Conservation (phyloP, 2,888 invertebrate species). For the Ennomos quercinarius region DNA sequence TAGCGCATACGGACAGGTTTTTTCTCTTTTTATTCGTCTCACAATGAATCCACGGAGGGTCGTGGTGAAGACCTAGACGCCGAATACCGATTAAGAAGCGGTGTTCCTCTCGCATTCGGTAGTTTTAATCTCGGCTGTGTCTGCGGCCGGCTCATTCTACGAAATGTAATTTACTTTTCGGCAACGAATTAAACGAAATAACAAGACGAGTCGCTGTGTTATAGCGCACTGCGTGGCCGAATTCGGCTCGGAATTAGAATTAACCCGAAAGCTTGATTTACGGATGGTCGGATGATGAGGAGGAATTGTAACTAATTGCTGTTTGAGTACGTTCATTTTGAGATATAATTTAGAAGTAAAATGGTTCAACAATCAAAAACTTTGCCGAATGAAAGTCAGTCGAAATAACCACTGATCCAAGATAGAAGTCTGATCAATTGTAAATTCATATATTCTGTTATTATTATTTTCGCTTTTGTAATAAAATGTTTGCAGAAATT, state of each 20-base stretch:
- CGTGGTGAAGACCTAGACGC: background rate
- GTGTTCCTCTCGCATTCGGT: slow-evolving; percentile 4
- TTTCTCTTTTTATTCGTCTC: too few species aligned
- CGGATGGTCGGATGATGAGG: background rate
- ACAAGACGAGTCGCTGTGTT: slow-evolving; percentile 13
- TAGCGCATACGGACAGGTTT: too few species aligned
- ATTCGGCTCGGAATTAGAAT: slow-evolving; percentile 14
- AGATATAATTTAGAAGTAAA: too few species aligned
- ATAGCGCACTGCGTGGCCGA: slow-evolving; percentile 1
- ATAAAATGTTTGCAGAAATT: too few species aligned
- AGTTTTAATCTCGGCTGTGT: slow-evolving; percentile 22
- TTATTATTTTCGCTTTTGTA: too few species aligned
- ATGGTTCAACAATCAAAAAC: too few species aligned
- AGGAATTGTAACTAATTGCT: background rate
- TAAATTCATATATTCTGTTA: too few species aligned
- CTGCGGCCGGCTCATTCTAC: slow-evolving; percentile 8
- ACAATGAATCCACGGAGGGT: too few species aligned
- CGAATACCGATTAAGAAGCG: background rate
- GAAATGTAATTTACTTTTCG: slow-evolving; percentile 21
- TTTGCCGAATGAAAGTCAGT: too few species aligned
- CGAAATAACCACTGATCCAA: too few species aligned
- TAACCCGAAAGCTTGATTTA: slow-evolving; percentile 10
- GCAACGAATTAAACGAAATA: slow-evolving; percentile 14
- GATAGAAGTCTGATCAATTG: too few species aligned
- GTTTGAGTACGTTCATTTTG: too few species aligned